Percentiles rank a stretch among this genome's conserved stretches.
phyloP scores from a whole-genome alignment of 2,113 vertebrate genomes.

The Vimba vimba region DNA sequence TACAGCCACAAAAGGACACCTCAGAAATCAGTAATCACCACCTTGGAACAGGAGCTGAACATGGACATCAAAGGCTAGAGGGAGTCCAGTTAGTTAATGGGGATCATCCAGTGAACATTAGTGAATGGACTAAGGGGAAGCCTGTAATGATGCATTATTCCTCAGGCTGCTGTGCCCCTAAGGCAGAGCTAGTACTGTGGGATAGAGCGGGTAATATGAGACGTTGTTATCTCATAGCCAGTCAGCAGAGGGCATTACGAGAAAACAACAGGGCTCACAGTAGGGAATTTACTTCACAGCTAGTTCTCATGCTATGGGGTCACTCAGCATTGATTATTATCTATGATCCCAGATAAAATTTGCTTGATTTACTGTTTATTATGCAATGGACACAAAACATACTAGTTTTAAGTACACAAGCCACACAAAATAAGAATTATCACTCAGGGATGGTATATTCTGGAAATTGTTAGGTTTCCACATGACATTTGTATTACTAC shows the following conservation, averaged over 20 bases:
- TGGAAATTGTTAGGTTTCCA: background rate
- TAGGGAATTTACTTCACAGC: background rate
- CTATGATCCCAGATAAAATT: background rate
- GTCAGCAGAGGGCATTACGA: constrained; percentile 60
- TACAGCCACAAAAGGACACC: constrained; percentile 41
- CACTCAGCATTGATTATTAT: constrained; percentile 41
- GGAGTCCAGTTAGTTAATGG: constrained; percentile 56
- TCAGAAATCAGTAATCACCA: constrained; percentile 16
- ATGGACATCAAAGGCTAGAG: background rate
- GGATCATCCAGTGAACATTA: constrained; percentile 67
- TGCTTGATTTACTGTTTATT: background rate
- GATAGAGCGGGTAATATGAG: constrained; percentile 67
- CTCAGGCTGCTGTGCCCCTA: constrained; percentile 73
- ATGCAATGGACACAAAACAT: background rate
- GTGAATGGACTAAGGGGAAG: constrained; percentile 60
- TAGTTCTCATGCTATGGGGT: constrained; percentile 39
- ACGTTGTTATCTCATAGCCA: constrained; percentile 68
- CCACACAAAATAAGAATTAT: background rate
- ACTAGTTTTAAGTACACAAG: background rate
- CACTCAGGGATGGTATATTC: background rate
- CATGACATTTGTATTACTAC: background rate
- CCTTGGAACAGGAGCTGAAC: constrained; percentile 18
- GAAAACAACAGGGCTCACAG: constrained; percentile 52
- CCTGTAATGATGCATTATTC: constrained; percentile 68
- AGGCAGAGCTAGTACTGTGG: constrained; percentile 71